These are phyloP conservation scores for Cygnus atratus DNA, from an alignment of 2,113 vertebrate genomes.

Conservation along the genomic window DNA sequence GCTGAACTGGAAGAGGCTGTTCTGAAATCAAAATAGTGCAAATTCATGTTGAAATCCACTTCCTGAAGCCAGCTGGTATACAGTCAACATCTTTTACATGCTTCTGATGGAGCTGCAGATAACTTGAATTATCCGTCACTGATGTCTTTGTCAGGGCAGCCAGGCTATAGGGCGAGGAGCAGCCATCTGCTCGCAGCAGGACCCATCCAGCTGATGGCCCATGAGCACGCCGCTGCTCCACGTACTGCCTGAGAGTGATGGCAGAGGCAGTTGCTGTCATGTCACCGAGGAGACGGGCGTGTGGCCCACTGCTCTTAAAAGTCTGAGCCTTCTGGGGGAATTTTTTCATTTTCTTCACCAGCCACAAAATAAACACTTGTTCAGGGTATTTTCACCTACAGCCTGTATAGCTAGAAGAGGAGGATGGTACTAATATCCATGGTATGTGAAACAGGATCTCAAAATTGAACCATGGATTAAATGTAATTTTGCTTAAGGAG, in stretches of 20 bases:
- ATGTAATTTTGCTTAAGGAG: slow-evolving; percentile 1
- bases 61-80: not conserved
- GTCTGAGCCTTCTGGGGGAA: not conserved
- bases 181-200: slow-evolving; percentile 42
- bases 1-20: not conserved
- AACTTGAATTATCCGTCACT: not conserved
- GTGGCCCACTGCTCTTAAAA: not conserved
- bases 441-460: not conserved
- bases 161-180: not conserved
- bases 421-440: not conserved
- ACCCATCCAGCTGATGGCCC: not conserved
- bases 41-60: not conserved
- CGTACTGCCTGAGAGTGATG: not conserved
- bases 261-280: not conserved
- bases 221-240: not conserved
- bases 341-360: not conserved
- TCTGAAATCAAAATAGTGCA: not conserved
- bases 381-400: not conserved
- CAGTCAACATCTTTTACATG: not conserved
- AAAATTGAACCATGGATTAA: slow-evolving; percentile 3
- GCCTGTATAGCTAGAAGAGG: not conserved
- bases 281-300: not conserved
- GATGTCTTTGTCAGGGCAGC: slow-evolving; percentile 36
- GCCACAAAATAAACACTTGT: not conserved
- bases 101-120: slow-evolving; percentile 17